phyloP scores from a whole-genome alignment of 2,888 invertebrate genomes.

The Malacosoma neustria region DNA sequence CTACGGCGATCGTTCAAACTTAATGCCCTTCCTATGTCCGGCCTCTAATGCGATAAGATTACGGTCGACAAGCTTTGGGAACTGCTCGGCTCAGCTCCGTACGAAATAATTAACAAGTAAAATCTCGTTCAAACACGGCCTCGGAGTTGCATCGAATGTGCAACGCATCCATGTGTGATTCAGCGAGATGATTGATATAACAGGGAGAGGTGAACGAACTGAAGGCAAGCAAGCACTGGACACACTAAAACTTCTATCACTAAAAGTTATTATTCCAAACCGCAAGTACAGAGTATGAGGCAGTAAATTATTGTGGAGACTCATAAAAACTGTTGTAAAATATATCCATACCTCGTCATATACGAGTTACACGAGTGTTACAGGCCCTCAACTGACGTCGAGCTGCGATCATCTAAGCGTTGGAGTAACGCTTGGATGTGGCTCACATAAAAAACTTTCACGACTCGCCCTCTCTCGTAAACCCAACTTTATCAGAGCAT shows the following conservation, averaged over 20 bases:
- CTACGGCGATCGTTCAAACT: slow-evolving; percentile 67
- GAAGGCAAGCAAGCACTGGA: slow-evolving; percentile 35
- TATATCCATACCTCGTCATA: slow-evolving; percentile 22
- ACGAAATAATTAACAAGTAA: slow-evolving; percentile 6
- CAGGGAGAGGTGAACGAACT: slow-evolving; percentile 41
- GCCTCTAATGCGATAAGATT: slow-evolving; percentile 68
- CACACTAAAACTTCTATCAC: slow-evolving; percentile 44
- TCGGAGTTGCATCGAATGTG: slow-evolving; percentile 6
- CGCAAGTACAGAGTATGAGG: slow-evolving; percentile 40
- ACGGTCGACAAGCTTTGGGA: slow-evolving; percentile 23
- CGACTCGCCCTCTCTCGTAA: slow-evolving; percentile 29
- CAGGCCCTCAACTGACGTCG: not conserved
- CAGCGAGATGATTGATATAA: slow-evolving; percentile 33
- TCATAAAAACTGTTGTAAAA: slow-evolving; percentile 40
- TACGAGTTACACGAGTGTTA: slow-evolving; percentile 4
- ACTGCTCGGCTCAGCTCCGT: slow-evolving; percentile 8
- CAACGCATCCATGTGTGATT: slow-evolving; percentile 18
- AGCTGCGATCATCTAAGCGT: slow-evolving; percentile 1
- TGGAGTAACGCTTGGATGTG: slow-evolving; percentile 15
- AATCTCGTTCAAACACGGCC: slow-evolving; percentile 1
- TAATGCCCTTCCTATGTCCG: slow-evolving; percentile 74
- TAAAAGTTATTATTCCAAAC: slow-evolving; percentile 39
- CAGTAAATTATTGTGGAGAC: slow-evolving; percentile 38
- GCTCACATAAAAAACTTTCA: slow-evolving; percentile 33
- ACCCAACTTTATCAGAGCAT: slow-evolving; percentile 46